Conservation (phyloP, 92 coral and sea anemone genomes). For the Ricordea florida region DNA sequence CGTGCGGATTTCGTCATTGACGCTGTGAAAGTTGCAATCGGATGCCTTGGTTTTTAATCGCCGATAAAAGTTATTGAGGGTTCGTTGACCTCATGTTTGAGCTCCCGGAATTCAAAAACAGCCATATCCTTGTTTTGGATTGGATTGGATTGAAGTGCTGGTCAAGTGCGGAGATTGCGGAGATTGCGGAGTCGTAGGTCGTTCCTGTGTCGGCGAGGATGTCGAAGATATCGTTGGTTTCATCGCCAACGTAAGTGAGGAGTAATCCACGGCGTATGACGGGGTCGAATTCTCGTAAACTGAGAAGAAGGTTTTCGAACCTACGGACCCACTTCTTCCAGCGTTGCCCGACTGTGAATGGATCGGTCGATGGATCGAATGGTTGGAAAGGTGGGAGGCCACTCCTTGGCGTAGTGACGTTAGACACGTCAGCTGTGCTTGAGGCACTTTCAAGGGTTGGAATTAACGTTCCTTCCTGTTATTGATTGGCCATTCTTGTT, state of each 20-base stretch:
- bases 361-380: slow-evolving; percentile 50
- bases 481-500: no score
- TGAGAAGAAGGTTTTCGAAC: slow-evolving; percentile 41
- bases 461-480: no score
- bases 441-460: no score
- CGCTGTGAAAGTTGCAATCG: slow-evolving; percentile 8
- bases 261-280: slow-evolving; percentile 46
- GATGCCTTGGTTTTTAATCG: slow-evolving; percentile 28
- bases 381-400: slow-evolving; percentile 45
- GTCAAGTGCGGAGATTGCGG: background rate
- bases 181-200: slow-evolving; percentile 6
- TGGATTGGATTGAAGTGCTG: background rate
- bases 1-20: slow-evolving; percentile 40
- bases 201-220: slow-evolving; percentile 31
- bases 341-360: slow-evolving; percentile 42
- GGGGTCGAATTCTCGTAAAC: slow-evolving; percentile 48
- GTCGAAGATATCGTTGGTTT: slow-evolving; percentile 48
- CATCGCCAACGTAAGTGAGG: slow-evolving; percentile 56
- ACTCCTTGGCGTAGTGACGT: slow-evolving; percentile 29
- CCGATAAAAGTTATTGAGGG: background rate
- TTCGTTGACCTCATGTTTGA: background rate
- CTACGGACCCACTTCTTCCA: slow-evolving; percentile 48
- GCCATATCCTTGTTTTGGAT: slow-evolving; percentile 34
- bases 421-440: background rate
- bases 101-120: slow-evolving; percentile 32